phyloP scores from a whole-genome alignment of 2,113 vertebrate species.

The Cygnus atratus region DNA sequence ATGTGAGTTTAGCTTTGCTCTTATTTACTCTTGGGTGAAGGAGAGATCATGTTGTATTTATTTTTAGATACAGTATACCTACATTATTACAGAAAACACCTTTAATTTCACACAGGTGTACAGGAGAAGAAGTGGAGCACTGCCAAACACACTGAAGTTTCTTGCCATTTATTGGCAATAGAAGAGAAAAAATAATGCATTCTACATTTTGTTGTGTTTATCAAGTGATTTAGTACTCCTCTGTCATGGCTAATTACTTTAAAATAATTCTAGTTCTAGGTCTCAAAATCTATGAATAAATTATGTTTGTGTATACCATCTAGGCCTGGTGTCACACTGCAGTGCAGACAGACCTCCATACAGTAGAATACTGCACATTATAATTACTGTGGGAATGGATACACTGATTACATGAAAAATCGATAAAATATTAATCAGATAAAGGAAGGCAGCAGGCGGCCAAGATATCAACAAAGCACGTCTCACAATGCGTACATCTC shows the following conservation, averaged over 20 bases:
- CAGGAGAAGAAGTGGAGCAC: neutral
- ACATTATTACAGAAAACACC: neutral
- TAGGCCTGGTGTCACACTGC: neutral
- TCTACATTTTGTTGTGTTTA: neutral
- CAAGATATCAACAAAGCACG: neutral
- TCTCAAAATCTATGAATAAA: slow-evolving; percentile 39
- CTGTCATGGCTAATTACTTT: neutral
- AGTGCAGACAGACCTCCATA: neutral
- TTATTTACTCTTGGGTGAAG: neutral
- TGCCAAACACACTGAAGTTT: neutral
- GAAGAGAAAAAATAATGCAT: neutral
- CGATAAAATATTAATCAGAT: neutral
- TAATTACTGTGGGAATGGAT: neutral
- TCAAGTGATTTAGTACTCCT: neutral
- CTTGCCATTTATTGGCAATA: neutral
- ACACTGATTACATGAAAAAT: neutral
- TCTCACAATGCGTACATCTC: neutral
- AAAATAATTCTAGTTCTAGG: slow-evolving; percentile 5
- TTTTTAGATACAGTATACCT: neutral
- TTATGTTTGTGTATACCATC: neutral
- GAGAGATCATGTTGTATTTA: neutral
- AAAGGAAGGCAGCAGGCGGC: neutral
- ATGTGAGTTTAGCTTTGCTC: neutral
- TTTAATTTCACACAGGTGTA: neutral
- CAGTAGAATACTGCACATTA: neutral